Conservation (phyloP, 2,888 invertebrate genomes). For the Macaria notata region DNA sequence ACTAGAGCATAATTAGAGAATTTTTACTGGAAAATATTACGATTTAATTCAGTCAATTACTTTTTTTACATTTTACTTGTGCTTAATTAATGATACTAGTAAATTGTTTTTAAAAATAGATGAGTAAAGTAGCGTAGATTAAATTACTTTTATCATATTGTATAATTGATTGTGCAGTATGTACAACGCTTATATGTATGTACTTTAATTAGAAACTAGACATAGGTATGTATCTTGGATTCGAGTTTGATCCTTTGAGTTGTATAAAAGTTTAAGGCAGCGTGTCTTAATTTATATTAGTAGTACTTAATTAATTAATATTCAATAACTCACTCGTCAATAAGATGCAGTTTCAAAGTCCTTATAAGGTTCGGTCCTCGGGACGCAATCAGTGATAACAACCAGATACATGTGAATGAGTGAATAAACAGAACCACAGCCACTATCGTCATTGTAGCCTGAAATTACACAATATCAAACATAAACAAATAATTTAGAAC, state of each 20-base stretch:
- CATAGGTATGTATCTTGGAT: too few relatives aligned
- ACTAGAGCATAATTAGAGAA: not conserved
- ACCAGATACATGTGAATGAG: conserved; percentile 65
- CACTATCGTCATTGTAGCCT: conserved; percentile 62
- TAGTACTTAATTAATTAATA: too few relatives aligned
- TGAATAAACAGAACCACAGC: conserved; percentile 61
- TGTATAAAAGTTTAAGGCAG: too few relatives aligned
- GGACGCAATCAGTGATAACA: conserved; percentile 52
- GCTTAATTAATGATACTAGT: not conserved
- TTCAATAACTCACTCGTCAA: conserved; percentile 56
- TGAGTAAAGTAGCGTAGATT: too few relatives aligned
- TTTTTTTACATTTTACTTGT: not conserved
- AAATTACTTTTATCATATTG: too few relatives aligned
- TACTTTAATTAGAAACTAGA: too few relatives aligned
- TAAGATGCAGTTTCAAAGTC: conserved; percentile 58
- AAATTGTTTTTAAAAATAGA: too few relatives aligned
- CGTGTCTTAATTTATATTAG: too few relatives aligned
- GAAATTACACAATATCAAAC: conserved; percentile 14
- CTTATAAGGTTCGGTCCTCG: conserved; percentile 56
- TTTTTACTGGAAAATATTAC: conserved; percentile 8
- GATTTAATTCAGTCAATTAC: not conserved
- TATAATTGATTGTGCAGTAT: too few relatives aligned
- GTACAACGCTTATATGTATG: too few relatives aligned
- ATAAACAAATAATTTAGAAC: too few relatives aligned
- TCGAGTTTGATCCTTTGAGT: too few relatives aligned